Evolutionary conservation across 1,140 invertebrate genomes (phyloP).

Genomic region (Camponotus vicinus): DNA sequence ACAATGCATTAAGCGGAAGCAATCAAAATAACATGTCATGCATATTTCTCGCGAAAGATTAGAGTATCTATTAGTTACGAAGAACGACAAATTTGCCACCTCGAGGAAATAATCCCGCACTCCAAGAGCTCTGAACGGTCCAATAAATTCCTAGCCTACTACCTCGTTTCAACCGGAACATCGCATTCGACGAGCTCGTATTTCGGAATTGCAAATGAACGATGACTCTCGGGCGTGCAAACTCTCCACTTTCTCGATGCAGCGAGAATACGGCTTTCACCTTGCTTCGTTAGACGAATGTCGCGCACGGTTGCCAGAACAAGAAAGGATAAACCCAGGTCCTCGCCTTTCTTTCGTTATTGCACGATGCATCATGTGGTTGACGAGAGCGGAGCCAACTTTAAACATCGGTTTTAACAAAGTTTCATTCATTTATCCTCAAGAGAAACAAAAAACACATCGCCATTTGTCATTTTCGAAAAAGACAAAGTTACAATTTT

Average conservation of each 20-base stretch:
- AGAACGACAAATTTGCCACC: constrained; percentile 48
- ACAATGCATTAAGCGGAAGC: constrained; percentile 22
- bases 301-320: not conserved
- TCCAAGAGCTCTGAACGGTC: not conserved
- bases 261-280: not conserved
- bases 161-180: constrained; percentile 45
- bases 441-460: not conserved
- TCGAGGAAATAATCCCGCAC: constrained; percentile 47
- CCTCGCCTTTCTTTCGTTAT: constrained; percentile 4
- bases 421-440: not conserved
- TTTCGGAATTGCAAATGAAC: constrained; percentile 49
- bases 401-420: not conserved
- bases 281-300: constrained; percentile 20
- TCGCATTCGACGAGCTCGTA: constrained; percentile 35
- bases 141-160: constrained; percentile 54
- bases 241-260: constrained; percentile 18
- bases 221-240: constrained; percentile 36
- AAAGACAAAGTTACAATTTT: constrained; percentile 1
- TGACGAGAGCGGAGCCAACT: constrained; percentile 10
- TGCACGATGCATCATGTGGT: not conserved
- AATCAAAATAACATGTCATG: not conserved
- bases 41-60: constrained; percentile 29
- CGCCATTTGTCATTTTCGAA: not conserved
- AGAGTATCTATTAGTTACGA: constrained; percentile 26
- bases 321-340: not conserved